phyloP scores from a whole-genome alignment of 2,113 vertebrate genomes.

The Lasiurus cinereus region DNA sequence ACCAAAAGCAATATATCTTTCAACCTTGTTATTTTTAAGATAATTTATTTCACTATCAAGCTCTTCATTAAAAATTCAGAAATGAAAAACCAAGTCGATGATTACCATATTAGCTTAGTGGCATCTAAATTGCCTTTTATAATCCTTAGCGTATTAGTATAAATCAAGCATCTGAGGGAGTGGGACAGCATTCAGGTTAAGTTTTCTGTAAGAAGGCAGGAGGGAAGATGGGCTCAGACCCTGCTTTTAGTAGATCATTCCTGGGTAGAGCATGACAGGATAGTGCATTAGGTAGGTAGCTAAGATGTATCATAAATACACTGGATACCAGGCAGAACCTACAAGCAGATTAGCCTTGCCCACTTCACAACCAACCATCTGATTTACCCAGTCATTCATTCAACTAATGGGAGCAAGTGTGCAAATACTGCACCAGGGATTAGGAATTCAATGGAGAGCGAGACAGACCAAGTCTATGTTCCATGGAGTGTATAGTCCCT shows the following conservation, averaged over 20 bases:
- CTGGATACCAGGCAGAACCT: not conserved
- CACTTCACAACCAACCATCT: not conserved
- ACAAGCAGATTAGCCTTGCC: not conserved
- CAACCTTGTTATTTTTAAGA: not conserved
- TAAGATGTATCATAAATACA: not conserved
- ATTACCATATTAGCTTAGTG: not conserved
- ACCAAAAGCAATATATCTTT: not conserved
- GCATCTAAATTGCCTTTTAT: not conserved
- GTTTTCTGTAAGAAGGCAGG: not conserved
- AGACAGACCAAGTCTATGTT: not conserved
- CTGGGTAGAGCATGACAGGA: not conserved
- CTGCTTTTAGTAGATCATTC: not conserved
- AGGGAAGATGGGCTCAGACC: not conserved
- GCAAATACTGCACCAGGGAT: not conserved
- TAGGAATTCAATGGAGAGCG: not conserved
- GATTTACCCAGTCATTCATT: not conserved
- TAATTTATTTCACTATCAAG: not conserved
- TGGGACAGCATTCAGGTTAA: not conserved
- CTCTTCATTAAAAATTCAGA: slow-evolving; percentile 19
- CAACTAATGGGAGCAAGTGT: not conserved
- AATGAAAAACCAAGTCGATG: not conserved
- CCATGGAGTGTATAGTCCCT: not conserved
- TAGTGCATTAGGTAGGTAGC: not conserved
- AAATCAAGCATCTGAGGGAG: not conserved
- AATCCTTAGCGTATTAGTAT: not conserved